These are phyloP conservation scores for Bos indicus DNA, from an alignment of 2,113 vertebrate species.

Conservation along the genomic window DNA sequence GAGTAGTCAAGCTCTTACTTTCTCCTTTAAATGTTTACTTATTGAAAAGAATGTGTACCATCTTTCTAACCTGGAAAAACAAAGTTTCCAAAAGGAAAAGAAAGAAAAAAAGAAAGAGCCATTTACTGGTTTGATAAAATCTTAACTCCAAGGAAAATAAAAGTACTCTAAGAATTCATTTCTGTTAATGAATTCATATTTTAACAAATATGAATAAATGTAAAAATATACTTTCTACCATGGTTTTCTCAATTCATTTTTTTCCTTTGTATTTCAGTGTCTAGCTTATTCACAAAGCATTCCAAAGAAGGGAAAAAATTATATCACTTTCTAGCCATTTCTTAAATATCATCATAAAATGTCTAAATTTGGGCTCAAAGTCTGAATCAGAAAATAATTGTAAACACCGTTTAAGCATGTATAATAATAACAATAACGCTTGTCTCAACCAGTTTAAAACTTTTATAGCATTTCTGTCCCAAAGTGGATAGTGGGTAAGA, in stretches of 20 bases:
- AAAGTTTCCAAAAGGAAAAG: background rate
- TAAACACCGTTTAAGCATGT: background rate
- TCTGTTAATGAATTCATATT: background rate
- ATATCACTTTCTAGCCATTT: background rate
- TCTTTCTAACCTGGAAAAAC: background rate
- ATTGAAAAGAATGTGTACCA: background rate
- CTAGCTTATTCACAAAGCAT: slow-evolving; percentile 16
- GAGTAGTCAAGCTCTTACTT: background rate
- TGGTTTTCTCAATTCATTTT: background rate
- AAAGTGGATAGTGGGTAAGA: background rate
- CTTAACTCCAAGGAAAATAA: background rate
- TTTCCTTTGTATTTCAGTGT: slow-evolving; percentile 14
- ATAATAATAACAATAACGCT: background rate
- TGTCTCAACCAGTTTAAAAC: background rate
- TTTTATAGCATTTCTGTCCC: slow-evolving; percentile 10
- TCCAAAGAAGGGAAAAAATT: background rate
- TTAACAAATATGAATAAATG: background rate
- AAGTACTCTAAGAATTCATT: background rate
- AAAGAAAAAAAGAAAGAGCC: background rate
- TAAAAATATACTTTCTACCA: background rate
- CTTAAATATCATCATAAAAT: slow-evolving; percentile 2
- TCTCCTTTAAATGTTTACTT: background rate
- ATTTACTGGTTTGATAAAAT: background rate
- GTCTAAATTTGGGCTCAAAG: background rate
- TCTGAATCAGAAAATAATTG: slow-evolving; percentile 22